Conservation (phyloP, 2,113 vertebrate genomes). For the Falcunculus frontatus region DNA sequence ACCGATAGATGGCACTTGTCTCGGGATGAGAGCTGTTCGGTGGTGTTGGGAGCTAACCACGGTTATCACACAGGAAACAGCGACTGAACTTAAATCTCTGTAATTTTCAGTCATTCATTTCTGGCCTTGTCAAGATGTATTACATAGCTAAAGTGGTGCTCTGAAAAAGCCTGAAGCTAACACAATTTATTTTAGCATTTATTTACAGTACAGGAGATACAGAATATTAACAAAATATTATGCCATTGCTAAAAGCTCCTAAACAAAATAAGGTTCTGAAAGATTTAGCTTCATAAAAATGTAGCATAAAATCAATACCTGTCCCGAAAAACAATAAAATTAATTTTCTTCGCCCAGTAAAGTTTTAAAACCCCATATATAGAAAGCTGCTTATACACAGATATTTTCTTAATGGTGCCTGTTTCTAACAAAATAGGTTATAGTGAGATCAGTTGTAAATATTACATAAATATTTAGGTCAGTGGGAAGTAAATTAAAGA, state of each 20-base stretch:
- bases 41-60: neutral
- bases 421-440: neutral
- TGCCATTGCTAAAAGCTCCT: neutral
- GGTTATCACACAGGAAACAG: neutral
- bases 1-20: neutral
- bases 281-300: neutral
- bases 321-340: neutral
- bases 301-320: neutral
- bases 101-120: neutral
- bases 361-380: neutral
- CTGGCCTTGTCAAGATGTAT: neutral
- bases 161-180: neutral
- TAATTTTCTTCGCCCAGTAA: rapidly evolving
- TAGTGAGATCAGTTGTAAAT: neutral
- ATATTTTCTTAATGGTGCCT: neutral
- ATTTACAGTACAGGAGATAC: neutral
- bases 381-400: neutral
- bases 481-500: neutral
- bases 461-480: neutral
- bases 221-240: neutral
- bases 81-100: neutral
- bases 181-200: neutral
- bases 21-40: neutral
- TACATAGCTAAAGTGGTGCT: neutral
- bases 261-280: neutral